These are phyloP conservation scores for Oryctes rhinoceros DNA, from an alignment of 1,140 invertebrate species.

Conservation along the genomic window DNA sequence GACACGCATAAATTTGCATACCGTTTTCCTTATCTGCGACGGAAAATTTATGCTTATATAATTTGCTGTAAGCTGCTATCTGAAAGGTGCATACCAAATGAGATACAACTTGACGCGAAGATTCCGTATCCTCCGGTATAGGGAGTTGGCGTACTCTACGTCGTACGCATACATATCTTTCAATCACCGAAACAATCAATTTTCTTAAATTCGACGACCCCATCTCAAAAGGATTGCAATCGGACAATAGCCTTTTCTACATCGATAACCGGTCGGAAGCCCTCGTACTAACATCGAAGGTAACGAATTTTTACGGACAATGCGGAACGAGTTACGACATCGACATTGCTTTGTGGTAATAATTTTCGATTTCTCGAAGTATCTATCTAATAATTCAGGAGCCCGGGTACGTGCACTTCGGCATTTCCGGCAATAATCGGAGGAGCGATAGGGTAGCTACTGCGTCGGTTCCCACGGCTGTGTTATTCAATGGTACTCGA, in stretches of 20 bases:
- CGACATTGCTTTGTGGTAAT: slow-evolving; percentile 26
- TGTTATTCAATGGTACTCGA: slow-evolving; percentile 4
- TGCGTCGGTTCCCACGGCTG: neutral
- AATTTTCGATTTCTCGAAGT: slow-evolving; percentile 32
- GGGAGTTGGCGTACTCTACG: neutral
- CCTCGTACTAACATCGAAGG: neutral
- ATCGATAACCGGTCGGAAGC: neutral
- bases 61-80: slow-evolving; percentile 31
- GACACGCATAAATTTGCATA: slow-evolving; percentile 29
- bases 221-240: neutral
- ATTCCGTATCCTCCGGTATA: neutral
- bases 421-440: slow-evolving; percentile 29
- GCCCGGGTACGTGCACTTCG: slow-evolving; percentile 9
- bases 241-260: neutral
- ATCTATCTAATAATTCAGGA: slow-evolving; percentile 35
- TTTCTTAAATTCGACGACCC: neutral
- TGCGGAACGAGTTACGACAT: neutral
- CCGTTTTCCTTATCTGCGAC: slow-evolving; percentile 1
- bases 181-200: neutral
- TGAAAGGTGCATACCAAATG: slow-evolving; percentile 30
- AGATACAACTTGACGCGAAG: neutral
- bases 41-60: slow-evolving; percentile 31
- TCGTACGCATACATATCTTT: neutral
- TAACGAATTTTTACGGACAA: neutral
- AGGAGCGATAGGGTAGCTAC: neutral